Evolutionary conservation across 2,888 invertebrate species (phyloP), one percentile per base, ranked within the genome.

Genomic region (Aleiodes leptofemur): DNA sequence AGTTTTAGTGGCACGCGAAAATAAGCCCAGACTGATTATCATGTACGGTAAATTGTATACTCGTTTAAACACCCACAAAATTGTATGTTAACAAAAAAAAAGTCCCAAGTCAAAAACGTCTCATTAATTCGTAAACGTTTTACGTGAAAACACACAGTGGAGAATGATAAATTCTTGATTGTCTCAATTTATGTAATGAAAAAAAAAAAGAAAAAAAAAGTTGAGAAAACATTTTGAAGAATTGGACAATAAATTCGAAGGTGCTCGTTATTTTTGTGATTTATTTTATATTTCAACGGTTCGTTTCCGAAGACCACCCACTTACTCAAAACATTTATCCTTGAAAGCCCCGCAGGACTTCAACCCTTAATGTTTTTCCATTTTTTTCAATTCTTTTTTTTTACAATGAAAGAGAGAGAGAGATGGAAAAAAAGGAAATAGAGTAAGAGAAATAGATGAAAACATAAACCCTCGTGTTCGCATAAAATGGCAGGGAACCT

Each of bases 1-100:
- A 75, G 71, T 57, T 75, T 71, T 51, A 66, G 50, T 57, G 38
- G 68, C 75, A 75, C 75, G 75, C 64, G 64, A 71, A 75, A 75
- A 75, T 64, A 64, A 64, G 55, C 59, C 51, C 48, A 57, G 56
- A 69, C 50, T 59, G 51, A 31, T 75, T 74, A 74, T 64, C 74
- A 50, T 74, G 70, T 43, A 43, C 70, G 51, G 38, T 61, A 74
- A 70, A 74, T 74, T 74, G 64, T 69, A 59, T 53, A 72, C 72
- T 51, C 51, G 53, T n/a, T 23, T 31, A 14, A 64, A 16, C 14
- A 55, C 55, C 48, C 14, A 16, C 43, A 64, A 64, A 64, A 64
- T 43, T 64, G 16, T 14, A 64, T 23, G 48, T 23, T 23, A 23
- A n/a, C n/a, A n/a, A 23, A 23, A 3, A 43, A 43, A 43, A 43